A percentile compares a stretch with the other conserved stretches of the same genome.
phyloP scores from a whole-genome alignment of 2,888 invertebrate genomes.

The Aplocera efformata region DNA sequence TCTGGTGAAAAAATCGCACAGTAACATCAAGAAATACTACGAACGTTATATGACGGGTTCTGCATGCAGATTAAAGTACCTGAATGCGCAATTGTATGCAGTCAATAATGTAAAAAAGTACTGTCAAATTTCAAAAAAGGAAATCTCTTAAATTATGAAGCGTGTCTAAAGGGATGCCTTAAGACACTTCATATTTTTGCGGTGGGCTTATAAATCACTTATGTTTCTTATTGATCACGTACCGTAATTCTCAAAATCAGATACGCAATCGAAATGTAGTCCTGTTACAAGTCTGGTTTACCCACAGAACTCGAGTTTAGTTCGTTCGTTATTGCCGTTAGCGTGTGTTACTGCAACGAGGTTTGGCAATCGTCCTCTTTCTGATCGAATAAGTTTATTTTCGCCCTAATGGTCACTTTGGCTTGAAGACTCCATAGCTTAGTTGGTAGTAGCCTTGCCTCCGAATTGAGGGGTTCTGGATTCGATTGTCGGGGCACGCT shows the following conservation, averaged over 20 bases:
- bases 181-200: neutral
- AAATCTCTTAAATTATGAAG: conserved; percentile 10
- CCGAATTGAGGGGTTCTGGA: too few relatives aligned
- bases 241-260: conserved; percentile 17
- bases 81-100: too few relatives aligned
- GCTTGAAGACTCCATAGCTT: too few relatives aligned
- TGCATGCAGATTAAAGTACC: too few relatives aligned
- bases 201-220: conserved; percentile 6
- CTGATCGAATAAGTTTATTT: conserved; percentile 38
- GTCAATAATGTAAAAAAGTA: too few relatives aligned
- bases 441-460: too few relatives aligned
- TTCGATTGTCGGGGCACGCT: too few relatives aligned
- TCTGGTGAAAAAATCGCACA: too few relatives aligned
- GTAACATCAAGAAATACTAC: too few relatives aligned
- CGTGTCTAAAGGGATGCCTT: too few relatives aligned
- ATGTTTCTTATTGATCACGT: conserved; percentile 16
- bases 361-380: conserved; percentile 37
- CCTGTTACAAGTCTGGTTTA: conserved; percentile 17
- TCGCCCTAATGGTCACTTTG: conserved; percentile 32
- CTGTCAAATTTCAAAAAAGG: conserved; percentile 12
- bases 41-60: too few relatives aligned
- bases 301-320: conserved; percentile 15
- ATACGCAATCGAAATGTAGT: conserved; percentile 11
- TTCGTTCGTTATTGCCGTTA: conserved; percentile 15
- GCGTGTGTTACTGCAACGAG: conserved; percentile 17